Percentiles rank a stretch among this genome's conserved stretches.
Evolutionary conservation across 2,888 invertebrate genomes (phyloP).

Genomic region (Drosophila phalerata): DNA sequence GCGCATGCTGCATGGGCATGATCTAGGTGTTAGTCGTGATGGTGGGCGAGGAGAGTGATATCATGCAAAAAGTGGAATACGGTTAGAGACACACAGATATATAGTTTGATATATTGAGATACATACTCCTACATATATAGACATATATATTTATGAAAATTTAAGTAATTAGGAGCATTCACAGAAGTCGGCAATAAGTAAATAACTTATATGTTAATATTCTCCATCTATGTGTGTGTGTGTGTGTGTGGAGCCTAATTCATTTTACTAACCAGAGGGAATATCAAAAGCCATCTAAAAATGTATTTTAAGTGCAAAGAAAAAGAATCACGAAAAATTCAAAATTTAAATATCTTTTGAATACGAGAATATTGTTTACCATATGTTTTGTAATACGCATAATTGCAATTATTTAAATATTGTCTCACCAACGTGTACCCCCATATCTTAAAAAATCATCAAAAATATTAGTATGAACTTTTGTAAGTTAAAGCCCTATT

Average conservation of each 20-base stretch:
- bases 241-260: neutral
- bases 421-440: no score
- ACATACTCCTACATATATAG: constrained; percentile 14
- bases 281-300: neutral
- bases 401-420: no score
- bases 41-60: constrained; percentile 39
- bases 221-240: neutral
- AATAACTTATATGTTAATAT: neutral
- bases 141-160: constrained; percentile 4
- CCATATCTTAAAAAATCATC: no score
- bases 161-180: neutral
- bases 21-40: constrained; percentile 73
- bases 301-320: no score
- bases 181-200: neutral
- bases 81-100: constrained; percentile 63
- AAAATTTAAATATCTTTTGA: no score
- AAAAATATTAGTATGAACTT: no score
- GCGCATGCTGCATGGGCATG: constrained; percentile 84
- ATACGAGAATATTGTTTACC: no score
- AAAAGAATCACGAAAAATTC: no score
- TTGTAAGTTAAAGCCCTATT: no score
- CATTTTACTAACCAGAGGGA: neutral
- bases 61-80: constrained; percentile 69
- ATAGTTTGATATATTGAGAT: constrained; percentile 21
- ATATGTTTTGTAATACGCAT: no score